Percentiles rank a stretch among this genome's conserved stretches.
These are phyloP conservation scores for Lycaon pictus DNA, from an alignment of 2,113 vertebrate species.

Conservation along the genomic window DNA sequence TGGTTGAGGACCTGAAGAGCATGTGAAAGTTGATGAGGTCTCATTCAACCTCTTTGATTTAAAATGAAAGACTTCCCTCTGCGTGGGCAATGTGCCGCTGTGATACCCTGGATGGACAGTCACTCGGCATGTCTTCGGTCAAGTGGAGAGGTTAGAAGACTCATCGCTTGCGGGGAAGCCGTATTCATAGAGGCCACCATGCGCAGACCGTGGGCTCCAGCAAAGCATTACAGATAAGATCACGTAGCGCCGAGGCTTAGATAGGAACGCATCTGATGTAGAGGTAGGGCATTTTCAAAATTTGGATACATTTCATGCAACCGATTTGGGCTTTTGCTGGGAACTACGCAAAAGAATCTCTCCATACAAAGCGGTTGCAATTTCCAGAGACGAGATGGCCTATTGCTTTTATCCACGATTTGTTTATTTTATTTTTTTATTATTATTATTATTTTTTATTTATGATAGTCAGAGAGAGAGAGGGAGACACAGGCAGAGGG, in stretches of 20 bases:
- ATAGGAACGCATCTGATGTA: neutral
- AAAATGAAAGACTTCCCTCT: neutral
- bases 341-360: neutral
- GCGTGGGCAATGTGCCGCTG: neutral
- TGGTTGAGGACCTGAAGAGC: neutral
- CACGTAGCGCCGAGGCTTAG: rapidly evolving
- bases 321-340: neutral
- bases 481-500: too few relatives aligned
- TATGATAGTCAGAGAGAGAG: too few relatives aligned
- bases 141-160: neutral
- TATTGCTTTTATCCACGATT: neutral
- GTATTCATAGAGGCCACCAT: rapidly evolving
- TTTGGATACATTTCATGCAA: neutral
- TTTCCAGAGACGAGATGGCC: neutral
- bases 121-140: neutral
- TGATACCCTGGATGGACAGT: neutral
- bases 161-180: rapidly evolving
- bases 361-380: neutral
- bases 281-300: neutral
- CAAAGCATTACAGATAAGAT: neutral
- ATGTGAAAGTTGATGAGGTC: neutral
- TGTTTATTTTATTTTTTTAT: neutral
- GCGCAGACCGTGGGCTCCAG: rapidly evolving
- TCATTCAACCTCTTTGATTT: neutral
- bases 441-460: too few relatives aligned